Evolutionary conservation across 2,888 invertebrate genomes (phyloP).

Genomic region (Idaea straminata): DNA sequence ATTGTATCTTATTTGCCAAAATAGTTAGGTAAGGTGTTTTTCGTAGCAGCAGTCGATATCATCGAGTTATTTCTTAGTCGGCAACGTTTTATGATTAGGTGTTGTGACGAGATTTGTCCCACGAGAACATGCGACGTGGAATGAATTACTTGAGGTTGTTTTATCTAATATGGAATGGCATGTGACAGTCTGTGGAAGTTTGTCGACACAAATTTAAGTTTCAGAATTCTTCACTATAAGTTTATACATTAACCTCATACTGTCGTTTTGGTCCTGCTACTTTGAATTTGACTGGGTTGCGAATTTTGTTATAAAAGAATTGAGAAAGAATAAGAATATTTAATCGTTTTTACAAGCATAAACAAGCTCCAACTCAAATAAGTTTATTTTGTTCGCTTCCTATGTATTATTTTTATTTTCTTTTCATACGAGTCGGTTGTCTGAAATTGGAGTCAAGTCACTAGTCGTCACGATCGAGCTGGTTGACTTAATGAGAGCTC

Average conservation of each 20-base stretch:
- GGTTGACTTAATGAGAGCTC: constrained; percentile 57
- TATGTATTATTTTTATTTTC: neutral
- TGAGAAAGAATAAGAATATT: no score
- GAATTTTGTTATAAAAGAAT: no score
- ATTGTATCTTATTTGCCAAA: no score
- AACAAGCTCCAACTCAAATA: no score
- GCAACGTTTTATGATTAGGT: neutral
- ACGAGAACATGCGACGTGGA: neutral
- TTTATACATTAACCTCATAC: neutral
- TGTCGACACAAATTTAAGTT: neutral
- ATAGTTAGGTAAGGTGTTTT: no score
- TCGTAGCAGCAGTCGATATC: neutral
- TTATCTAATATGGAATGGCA: neutral
- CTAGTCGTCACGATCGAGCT: constrained; percentile 13
- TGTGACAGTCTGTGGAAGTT: neutral
- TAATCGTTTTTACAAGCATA: no score
- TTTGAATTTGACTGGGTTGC: no score
- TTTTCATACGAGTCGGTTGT: constrained; percentile 27
- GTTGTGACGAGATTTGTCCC: neutral
- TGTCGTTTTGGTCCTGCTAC: no score
- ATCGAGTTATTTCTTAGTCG: neutral
- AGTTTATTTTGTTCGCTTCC: no score
- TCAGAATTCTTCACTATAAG: neutral
- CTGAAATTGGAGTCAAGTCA: constrained; percentile 30
- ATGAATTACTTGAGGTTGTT: neutral